A percentile compares a stretch with the other conserved stretches of the same genome.
Conservation (phyloP, 2,888 invertebrate genomes). For the Synergus umbraculus region DNA sequence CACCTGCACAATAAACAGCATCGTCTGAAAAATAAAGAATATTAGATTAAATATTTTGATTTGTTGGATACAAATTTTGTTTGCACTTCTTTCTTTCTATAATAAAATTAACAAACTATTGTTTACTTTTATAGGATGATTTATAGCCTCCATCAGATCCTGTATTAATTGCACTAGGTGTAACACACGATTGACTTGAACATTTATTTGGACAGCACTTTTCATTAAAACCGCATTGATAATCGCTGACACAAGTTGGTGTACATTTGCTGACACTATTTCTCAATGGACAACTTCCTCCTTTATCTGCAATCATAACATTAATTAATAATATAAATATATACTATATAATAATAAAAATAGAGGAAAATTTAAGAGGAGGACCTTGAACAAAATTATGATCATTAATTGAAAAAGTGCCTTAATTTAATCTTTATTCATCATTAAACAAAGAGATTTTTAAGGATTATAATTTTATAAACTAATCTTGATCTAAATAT, state of each 20-base stretch:
- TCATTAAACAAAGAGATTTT: no score
- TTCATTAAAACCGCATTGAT: constrained; percentile 83
- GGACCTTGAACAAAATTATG: no score
- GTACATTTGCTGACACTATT: constrained; percentile 83
- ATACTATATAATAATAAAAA: no score
- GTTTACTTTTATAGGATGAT: constrained; percentile 54
- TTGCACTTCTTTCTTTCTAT: background rate
- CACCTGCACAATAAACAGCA: constrained; percentile 83
- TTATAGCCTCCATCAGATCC: constrained; percentile 75
- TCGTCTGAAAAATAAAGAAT: constrained; percentile 71
- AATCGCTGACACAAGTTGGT: constrained; percentile 84
- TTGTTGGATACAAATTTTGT: no score
- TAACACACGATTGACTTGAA: constrained; percentile 83
- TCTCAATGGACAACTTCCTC: constrained; percentile 82
- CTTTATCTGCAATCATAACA: constrained; percentile 58
- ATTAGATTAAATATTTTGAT: no score
- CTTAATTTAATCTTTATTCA: no score
- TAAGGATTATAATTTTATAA: no score
- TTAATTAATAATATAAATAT: background rate
- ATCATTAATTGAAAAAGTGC: no score
- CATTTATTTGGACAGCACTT: constrained; percentile 86
- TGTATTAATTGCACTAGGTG: constrained; percentile 73
- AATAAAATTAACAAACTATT: constrained; percentile 3
- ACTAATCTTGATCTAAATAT: no score
- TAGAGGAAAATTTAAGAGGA: background rate